A percentile compares a stretch with the other conserved stretches of the same genome.
phyloP scores from a whole-genome alignment of 2,797 vertebrate genomes.

The Hippocampus kuda region DNA sequence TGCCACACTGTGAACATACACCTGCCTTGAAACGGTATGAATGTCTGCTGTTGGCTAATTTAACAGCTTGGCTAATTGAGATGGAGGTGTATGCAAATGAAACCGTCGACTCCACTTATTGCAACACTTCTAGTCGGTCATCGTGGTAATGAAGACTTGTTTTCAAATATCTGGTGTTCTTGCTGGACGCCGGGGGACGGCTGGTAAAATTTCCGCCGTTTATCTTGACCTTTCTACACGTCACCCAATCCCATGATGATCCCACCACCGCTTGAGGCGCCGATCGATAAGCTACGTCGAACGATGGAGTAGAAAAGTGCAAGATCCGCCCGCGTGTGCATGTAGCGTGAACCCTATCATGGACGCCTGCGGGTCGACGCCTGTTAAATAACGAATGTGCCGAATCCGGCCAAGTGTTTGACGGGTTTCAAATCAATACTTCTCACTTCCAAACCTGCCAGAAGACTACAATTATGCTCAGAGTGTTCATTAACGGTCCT shows the following conservation, averaged over 20 bases:
- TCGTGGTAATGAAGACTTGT: conserved; percentile 44
- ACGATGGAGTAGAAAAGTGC: conserved; percentile 17
- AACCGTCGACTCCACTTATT: conserved; percentile 34
- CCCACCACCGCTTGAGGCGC: conserved; percentile 28
- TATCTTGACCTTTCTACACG: conserved; percentile 33
- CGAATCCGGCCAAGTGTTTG: conserved; percentile 43
- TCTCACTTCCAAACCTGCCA: conserved; percentile 47
- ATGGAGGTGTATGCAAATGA: conserved; percentile 64
- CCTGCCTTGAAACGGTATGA: conserved; percentile 29
- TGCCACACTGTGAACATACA: background rate
- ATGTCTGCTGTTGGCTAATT: conserved; percentile 47
- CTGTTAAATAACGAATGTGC: conserved; percentile 45
- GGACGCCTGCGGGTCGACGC: conserved; percentile 47
- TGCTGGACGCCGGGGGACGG: background rate
- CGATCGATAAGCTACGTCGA: conserved; percentile 33
- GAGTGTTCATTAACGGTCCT: conserved; percentile 54
- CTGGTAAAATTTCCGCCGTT: conserved; percentile 6
- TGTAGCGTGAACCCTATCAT: conserved; percentile 5
- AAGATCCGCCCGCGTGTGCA: conserved; percentile 16
- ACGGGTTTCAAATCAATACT: conserved; percentile 57
- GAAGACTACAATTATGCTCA: conserved; percentile 17
- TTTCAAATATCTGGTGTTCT: conserved; percentile 34
- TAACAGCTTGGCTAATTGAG: conserved; percentile 50
- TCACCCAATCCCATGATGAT: conserved; percentile 8
- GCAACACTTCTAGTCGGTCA: conserved; percentile 54